These are phyloP conservation scores for Hermaeophaga mercurialis DNA, from an alignment of 2,888 invertebrate species.

Conservation along the genomic window DNA sequence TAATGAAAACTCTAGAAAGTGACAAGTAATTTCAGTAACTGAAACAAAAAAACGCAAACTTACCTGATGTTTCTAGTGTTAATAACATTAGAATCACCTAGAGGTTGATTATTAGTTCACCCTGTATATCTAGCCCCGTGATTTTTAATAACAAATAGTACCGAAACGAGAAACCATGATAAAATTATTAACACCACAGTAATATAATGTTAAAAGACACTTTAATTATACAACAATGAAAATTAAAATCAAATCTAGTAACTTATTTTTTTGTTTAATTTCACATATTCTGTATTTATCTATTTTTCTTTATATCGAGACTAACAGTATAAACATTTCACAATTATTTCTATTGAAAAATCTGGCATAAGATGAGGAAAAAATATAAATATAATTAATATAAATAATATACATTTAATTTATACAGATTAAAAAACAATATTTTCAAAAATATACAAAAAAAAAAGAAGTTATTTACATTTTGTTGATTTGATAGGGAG, in stretches of 20 bases:
- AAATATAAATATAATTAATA: constrained; percentile 35
- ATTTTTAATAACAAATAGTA: constrained; percentile 32
- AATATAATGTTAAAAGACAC: constrained; percentile 44
- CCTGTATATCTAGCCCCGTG: constrained; percentile 6
- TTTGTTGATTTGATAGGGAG: constrained; percentile 1
- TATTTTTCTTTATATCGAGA: constrained; percentile 34
- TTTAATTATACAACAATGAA: constrained; percentile 42
- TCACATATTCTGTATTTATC: constrained; percentile 23
- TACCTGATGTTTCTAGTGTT: background rate
- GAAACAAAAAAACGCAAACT: too few relatives aligned
- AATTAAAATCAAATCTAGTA: constrained; percentile 42
- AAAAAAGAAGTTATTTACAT: constrained; percentile 13
- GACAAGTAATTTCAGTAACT: too few relatives aligned
- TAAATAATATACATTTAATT: constrained; percentile 34
- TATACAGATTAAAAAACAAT: constrained; percentile 35
- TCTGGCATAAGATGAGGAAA: constrained; percentile 34
- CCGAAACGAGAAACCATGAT: constrained; percentile 44
- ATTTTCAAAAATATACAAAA: constrained; percentile 38
- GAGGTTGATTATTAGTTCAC: background rate
- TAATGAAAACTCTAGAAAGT: too few relatives aligned
- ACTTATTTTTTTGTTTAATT: constrained; percentile 38
- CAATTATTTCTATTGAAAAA: constrained; percentile 42
- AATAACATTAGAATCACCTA: background rate
- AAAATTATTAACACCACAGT: constrained; percentile 46
- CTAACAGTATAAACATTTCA: constrained; percentile 37